Base-by-base conservation (phyloP, 2,888 invertebrate species). In the Tipula lateralis region DNA sequence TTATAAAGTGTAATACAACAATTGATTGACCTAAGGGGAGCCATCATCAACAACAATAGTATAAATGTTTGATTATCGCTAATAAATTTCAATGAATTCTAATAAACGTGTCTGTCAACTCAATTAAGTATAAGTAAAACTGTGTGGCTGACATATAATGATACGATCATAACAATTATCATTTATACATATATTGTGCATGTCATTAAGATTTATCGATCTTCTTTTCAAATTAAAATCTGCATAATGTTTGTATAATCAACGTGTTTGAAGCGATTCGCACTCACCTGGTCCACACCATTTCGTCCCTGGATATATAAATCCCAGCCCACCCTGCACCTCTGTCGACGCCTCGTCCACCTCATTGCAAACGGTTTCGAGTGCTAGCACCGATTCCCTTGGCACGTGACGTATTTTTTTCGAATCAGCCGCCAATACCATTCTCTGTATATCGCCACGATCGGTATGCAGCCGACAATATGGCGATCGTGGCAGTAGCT, bases 251-350 rank as follows among this genome's bases (percentile, higher is more conserved):
- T n/a, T n/a, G n/a, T n/a, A n/a, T n/a, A n/a, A n/a, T n/a, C n/a
- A n/a, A n/a, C n/a, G n/a, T n/a, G n/a, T n/a, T n/a, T n/a, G n/a
- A n/a, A n/a, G n/a, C n/a, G n/a, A n/a, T 44, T 44, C 2, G 16
- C n/a, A n/a, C 82, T 87, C 87, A 91, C 92, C 95, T 84, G 94
- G 93, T 0, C 95, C 95, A 88, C 95, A 95, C 95, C 95, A 95
- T 88, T 95, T 94, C 0, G 95, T 95, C 1, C 95, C 95, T 84
- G 93, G 93, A 87, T 92, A 92, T 39, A 92, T 92, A 87, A 92
- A 92, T n/a, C 92, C 92, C 16, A 90, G 86, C 0, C 89, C 89
- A 24, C 90, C 90, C 84, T 90, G 89, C 85, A 90, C 89, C 86
- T 89, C 89, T 1, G 87, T 88, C 87, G 85, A 88, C 87, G 84